These are phyloP conservation scores for Danio tinwini DNA, from an alignment of 2,797 vertebrate genomes.

Conservation along the genomic window DNA sequence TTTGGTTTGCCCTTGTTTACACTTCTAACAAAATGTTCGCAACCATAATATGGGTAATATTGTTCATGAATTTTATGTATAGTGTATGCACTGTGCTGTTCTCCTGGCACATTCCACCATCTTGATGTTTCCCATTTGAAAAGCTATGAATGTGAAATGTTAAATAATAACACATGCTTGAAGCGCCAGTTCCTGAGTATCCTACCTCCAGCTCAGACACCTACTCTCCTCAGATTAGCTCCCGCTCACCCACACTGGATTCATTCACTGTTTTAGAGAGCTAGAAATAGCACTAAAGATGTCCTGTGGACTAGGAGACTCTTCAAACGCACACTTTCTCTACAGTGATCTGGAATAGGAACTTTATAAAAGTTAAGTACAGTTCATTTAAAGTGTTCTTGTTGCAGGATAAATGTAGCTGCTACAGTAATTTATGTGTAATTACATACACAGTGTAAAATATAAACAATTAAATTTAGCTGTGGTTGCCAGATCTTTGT, in stretches of 20 bases:
- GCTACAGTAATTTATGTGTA: too few relatives aligned
- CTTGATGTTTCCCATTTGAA: slow-evolving; percentile 1
- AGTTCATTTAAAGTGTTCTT: too few relatives aligned
- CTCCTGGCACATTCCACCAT: too few relatives aligned
- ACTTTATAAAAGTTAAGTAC: neutral
- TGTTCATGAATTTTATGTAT: slow-evolving; percentile 6
- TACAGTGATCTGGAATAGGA: neutral
- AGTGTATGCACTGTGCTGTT: neutral
- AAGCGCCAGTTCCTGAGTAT: slow-evolving; percentile 18
- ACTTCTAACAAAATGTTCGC: neutral
- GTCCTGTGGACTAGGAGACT: neutral
- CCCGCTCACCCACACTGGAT: slow-evolving; percentile 36
- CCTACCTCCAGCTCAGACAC: slow-evolving; percentile 30
- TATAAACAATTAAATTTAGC: too few relatives aligned
- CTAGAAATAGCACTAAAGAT: slow-evolving; percentile 33
- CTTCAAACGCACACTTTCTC: neutral
- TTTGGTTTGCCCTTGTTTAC: neutral
- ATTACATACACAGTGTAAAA: too few relatives aligned
- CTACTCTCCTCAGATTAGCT: slow-evolving; percentile 55
- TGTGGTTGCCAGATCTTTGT: too few relatives aligned
- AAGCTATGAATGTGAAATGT: slow-evolving; percentile 28
- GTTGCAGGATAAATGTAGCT: too few relatives aligned
- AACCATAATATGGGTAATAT: neutral
- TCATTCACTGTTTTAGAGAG: slow-evolving; percentile 47
- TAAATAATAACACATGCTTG: slow-evolving; percentile 22